Evolutionary conservation across 2,113 vertebrate species (phyloP).

Genomic region (Chloropsis hardwickii): DNA sequence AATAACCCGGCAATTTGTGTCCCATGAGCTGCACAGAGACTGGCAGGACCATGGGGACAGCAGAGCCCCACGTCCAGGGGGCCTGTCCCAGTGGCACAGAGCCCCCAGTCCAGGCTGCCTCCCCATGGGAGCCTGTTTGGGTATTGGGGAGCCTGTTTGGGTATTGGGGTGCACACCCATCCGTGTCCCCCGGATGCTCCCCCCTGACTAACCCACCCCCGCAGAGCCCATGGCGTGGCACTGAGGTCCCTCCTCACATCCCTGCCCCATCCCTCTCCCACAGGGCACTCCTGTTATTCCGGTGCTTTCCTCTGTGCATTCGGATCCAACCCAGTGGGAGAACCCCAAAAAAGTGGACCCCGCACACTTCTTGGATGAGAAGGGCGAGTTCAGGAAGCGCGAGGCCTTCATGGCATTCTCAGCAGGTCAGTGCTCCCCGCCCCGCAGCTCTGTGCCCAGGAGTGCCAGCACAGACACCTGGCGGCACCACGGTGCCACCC

Average conservation of each 20-base stretch:
- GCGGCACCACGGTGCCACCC: background rate
- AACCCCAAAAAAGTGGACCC: conserved; percentile 23
- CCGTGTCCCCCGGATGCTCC: accelerated
- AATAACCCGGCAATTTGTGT: background rate
- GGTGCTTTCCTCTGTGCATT: background rate
- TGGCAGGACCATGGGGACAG: accelerated
- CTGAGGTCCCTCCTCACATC: background rate
- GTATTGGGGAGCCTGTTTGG: background rate
- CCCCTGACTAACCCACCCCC: background rate
- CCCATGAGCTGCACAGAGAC: background rate
- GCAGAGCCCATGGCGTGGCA: accelerated
- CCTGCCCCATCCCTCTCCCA: accelerated
- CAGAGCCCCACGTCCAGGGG: accelerated
- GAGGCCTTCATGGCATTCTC: conserved; percentile 52
- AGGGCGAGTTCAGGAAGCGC: conserved; percentile 21
- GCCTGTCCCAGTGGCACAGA: background rate
- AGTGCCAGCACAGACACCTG: accelerated
- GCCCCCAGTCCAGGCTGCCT: background rate
- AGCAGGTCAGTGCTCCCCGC: background rate
- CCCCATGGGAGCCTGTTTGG: background rate
- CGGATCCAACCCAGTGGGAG: conserved; percentile 37
- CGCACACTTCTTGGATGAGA: conserved; percentile 30
- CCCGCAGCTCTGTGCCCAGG: accelerated
- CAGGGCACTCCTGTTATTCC: conserved; percentile 48
- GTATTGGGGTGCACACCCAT: background rate